Conservation (phyloP, 2,797 vertebrate genomes). For the Peromyscus aztecus region DNA sequence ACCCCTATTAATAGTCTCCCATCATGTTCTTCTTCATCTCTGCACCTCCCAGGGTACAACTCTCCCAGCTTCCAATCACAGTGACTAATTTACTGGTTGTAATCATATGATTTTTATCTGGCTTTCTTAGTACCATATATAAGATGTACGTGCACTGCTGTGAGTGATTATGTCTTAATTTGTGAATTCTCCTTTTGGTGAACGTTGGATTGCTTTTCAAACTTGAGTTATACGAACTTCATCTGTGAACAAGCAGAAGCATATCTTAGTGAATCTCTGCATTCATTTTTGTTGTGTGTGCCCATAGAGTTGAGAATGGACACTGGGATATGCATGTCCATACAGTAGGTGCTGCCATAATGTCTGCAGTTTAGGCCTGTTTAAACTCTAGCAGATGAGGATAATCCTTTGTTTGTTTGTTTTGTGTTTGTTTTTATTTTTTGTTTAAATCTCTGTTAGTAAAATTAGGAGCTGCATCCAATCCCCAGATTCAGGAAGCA, state of each 20-base stretch:
- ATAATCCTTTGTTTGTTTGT: neutral
- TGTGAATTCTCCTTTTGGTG: neutral
- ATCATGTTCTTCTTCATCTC: neutral
- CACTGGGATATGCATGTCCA: neutral
- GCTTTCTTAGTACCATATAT: neutral
- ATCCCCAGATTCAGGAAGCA: neutral
- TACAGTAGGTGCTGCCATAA: neutral
- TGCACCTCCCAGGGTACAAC: too few species aligned
- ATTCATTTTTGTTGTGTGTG: neutral
- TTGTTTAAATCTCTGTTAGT: neutral
- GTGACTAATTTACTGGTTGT: neutral
- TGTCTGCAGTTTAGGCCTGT: neutral
- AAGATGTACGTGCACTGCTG: too few species aligned
- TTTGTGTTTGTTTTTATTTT: neutral
- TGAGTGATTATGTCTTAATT: neutral
- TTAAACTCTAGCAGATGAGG: neutral
- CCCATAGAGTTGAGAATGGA: neutral
- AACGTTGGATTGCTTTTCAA: neutral
- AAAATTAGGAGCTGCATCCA: neutral
- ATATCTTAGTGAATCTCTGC: neutral
- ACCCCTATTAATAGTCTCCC: neutral
- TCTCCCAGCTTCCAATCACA: neutral
- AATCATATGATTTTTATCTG: neutral
- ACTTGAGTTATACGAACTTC: neutral
- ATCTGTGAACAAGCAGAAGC: neutral